Conservation (phyloP, 92 coral and sea anemone species). For the Phenganax subtilis region DNA sequence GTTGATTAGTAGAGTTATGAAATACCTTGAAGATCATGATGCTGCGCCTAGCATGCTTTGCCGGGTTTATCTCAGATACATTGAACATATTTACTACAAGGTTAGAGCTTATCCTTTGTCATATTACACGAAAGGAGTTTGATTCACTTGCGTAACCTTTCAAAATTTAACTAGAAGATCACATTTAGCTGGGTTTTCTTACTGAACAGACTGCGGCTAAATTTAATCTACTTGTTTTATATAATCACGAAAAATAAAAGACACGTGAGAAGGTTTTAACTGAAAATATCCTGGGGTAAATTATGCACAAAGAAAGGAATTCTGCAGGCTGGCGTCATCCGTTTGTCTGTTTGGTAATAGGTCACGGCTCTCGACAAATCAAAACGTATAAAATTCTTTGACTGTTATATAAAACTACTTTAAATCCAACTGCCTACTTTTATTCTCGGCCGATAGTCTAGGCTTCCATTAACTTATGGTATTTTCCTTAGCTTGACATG, state of each 20-base stretch:
- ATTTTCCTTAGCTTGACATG: constrained; percentile 15
- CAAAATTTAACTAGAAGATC: too few species aligned
- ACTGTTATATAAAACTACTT: too few species aligned
- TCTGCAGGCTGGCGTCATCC: too few species aligned
- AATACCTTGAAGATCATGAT: constrained; percentile 65
- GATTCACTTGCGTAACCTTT: too few species aligned
- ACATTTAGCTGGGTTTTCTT: too few species aligned
- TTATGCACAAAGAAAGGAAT: constrained; percentile 5
- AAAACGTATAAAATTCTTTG: too few species aligned
- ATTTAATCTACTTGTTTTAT: too few species aligned
- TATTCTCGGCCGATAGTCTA: too few species aligned
- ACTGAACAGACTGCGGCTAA: too few species aligned
- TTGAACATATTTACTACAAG: constrained; percentile 95
- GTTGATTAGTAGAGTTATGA: constrained; percentile 69
- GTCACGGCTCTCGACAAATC: too few species aligned
- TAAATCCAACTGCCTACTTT: too few species aligned
- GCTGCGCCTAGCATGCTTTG: constrained; percentile 55
- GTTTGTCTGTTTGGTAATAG: too few species aligned
- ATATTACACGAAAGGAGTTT: constrained; percentile 18
- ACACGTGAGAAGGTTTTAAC: not conserved
- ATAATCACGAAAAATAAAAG: not conserved
- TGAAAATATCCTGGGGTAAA: not conserved
- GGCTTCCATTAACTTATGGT: not conserved
- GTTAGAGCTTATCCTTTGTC: constrained; percentile 34
- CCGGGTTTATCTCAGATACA: constrained; percentile 74